phyloP scores from a whole-genome alignment of 2,888 invertebrate species.

The Melanostoma mellinum region DNA sequence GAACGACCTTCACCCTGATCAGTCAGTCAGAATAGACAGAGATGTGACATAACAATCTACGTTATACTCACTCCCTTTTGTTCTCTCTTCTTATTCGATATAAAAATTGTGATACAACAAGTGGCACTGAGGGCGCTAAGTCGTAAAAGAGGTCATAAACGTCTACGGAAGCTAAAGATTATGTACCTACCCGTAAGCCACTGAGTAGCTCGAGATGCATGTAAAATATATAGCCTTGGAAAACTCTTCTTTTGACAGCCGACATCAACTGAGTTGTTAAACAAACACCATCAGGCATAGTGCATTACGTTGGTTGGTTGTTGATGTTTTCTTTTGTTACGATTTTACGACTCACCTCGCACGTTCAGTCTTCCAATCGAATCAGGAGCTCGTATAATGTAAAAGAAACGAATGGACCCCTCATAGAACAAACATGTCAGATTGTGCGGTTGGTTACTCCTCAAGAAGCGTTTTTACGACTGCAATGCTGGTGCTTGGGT shows the following conservation, averaged over 20 bases:
- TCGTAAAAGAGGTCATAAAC: conserved; percentile 81
- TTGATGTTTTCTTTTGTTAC: conserved; percentile 30
- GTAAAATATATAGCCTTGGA: conserved; percentile 42
- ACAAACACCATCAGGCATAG: conserved; percentile 37
- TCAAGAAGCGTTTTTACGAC: conserved; percentile 63
- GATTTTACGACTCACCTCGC: conserved; percentile 64
- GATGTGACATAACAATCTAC: conserved; percentile 51
- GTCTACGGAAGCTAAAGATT: conserved; percentile 67
- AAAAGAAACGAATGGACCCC: conserved; percentile 20
- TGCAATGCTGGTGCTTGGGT: conserved; percentile 8
- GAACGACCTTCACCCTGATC: conserved; percentile 70
- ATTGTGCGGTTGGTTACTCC: conserved; percentile 34
- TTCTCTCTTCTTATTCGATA: conserved; percentile 21
- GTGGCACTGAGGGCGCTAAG: conserved; percentile 79
- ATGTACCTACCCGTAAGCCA: conserved; percentile 51
- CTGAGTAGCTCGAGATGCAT: conserved; percentile 39
- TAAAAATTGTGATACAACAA: conserved; percentile 52
- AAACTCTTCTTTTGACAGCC: conserved; percentile 60
- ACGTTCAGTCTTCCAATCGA: conserved; percentile 47
- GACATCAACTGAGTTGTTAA: conserved; percentile 62
- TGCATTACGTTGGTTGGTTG: conserved; percentile 14
- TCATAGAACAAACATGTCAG: conserved; percentile 46
- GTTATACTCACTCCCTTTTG: conserved; percentile 15
- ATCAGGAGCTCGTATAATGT: conserved; percentile 38
- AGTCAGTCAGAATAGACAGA: conserved; percentile 30